Conservation (phyloP, 2,113 vertebrate species). For the Morone saxatilis region DNA sequence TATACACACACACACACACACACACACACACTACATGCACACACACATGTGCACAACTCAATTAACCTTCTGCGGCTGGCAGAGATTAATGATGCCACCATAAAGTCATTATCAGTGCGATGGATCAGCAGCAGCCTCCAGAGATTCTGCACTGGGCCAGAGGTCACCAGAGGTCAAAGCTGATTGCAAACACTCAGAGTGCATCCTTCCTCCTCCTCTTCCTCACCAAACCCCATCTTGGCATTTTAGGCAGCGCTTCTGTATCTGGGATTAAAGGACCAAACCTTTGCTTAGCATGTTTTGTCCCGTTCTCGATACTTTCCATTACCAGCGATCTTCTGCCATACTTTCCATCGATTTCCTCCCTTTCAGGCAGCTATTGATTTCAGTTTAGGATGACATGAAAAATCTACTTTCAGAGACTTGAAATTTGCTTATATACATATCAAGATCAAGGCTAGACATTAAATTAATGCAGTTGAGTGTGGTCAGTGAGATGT, state of each 20-base stretch:
- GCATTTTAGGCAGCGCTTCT: not conserved
- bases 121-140: conserved; percentile 29
- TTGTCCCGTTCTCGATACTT: not conserved
- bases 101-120: conserved; percentile 57
- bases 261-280: not conserved
- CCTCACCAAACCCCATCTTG: not conserved
- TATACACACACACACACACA: not conserved
- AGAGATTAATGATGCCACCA: conserved; percentile 67
- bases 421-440: not conserved
- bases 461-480: too few relatives aligned
- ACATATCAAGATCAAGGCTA: too few relatives aligned
- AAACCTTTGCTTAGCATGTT: not conserved
- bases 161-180: conserved; percentile 42
- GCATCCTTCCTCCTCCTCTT: conserved; percentile 1
- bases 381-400: not conserved
- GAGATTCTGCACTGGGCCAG: conserved; percentile 24
- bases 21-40: not conserved
- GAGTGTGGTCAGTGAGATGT: not conserved
- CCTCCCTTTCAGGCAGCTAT: too few relatives aligned
- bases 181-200: conserved; percentile 21
- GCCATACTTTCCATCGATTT: too few relatives aligned
- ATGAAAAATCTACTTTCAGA: not conserved
- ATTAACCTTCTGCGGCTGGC: conserved; percentile 67
- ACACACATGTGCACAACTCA: conserved; percentile 10
- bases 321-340: not conserved